Base-by-base conservation (phyloP, 2,888 invertebrate species). In the Neoscelio sp. region DNA sequence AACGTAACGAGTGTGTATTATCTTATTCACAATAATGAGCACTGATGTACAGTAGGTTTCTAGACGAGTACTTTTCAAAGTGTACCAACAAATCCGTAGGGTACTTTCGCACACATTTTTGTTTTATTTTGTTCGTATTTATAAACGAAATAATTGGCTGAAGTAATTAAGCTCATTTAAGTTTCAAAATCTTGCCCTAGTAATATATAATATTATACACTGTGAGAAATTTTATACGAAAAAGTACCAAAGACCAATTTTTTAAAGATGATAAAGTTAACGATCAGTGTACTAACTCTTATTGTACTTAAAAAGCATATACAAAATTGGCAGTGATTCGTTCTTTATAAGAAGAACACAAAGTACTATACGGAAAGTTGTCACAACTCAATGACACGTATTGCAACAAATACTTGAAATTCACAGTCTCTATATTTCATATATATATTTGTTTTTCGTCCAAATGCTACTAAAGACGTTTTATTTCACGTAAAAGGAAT, bases 1-100 rank as follows among this genome's bases (percentile, higher is more conserved):
- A 70, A 70, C 33, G 30, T 76, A 74, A 74, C 65, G 65, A 65
- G 42, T 68, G 28, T 60, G 23, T 56, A 65, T 38, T 64, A 52
- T 71, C 35, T 50, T 56, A 60, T 46, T 62, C 54, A 60, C 38
- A 60, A 70, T 13, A 13, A 42, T 42, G 56, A 73, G 48, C 46
- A 52, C 50, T 52, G 60, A 68, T 56, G 67, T 77, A 71, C 77
- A 71, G 50, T 70, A 58, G 40, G 26, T 33, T 64, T 68, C 40
- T 75, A 75, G 42, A 28, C 23, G 40, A 56, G 56, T 17, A 70
- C 30, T 54, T 48, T 50, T 71, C 28, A 23, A n/a, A 48, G 13
- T 44, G 40, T 52, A 58, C 64, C 38, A 62, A 74, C 33, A 48
- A 52, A 38, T 58, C 12, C 50, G 28, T 56, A 48, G 13, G 17